These are phyloP conservation scores for Eupristina koningsbergeri DNA, from an alignment of 1,140 invertebrate species.

Conservation along the genomic window DNA sequence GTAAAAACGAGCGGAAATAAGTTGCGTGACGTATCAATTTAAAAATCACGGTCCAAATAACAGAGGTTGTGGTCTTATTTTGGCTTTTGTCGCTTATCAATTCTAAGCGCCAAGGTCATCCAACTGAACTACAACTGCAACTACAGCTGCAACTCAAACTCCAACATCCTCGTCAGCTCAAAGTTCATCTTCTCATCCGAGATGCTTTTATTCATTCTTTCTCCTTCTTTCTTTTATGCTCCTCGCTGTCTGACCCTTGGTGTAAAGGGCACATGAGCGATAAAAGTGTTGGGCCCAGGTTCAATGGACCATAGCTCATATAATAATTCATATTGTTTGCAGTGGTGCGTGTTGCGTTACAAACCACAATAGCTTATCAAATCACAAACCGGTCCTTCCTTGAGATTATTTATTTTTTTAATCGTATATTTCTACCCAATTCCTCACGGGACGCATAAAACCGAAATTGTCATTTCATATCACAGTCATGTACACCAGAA, in stretches of 20 bases:
- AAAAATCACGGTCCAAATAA: neutral
- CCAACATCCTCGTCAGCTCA: too few relatives aligned
- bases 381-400: neutral
- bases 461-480: too few relatives aligned
- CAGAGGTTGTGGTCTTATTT: neutral
- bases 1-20: neutral
- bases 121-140: neutral
- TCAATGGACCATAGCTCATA: slow-evolving; percentile 3
- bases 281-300: neutral
- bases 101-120: slow-evolving; percentile 13
- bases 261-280: neutral
- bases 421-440: neutral
- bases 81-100: neutral
- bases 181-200: slow-evolving; percentile 6
- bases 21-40: neutral
- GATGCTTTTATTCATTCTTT: slow-evolving; percentile 24
- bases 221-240: neutral
- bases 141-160: too few relatives aligned
- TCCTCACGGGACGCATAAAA: too few relatives aligned
- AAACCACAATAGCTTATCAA: neutral
- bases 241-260: neutral
- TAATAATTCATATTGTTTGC: slow-evolving; percentile 29
- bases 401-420: neutral
- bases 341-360: neutral
- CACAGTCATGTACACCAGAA: too few relatives aligned